Evolutionary conservation across 2,113 vertebrate species (phyloP).

Genomic region (Beaufortia kweichowensis): DNA sequence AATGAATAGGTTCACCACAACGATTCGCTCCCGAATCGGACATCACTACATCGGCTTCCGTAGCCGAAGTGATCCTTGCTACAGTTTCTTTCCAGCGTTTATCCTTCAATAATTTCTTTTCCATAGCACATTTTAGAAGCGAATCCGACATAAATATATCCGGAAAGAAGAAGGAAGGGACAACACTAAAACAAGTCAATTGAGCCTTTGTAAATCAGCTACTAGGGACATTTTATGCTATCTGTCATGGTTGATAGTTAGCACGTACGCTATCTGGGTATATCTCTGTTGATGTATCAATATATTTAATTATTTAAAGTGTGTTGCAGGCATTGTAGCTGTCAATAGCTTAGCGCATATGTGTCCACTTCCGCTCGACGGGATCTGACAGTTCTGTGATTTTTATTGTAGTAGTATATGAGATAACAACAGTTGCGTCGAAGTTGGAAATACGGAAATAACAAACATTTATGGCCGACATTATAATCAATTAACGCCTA

Average conservation of each 20-base stretch:
- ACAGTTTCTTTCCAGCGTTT: conserved; percentile 33
- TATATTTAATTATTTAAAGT: conserved; percentile 9
- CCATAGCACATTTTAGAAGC: not conserved
- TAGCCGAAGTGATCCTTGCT: conserved; percentile 50
- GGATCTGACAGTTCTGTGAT: not conserved
- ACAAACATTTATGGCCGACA: conserved; percentile 45
- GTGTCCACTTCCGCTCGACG: not conserved
- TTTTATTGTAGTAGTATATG: conserved; percentile 1
- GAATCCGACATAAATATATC: not conserved
- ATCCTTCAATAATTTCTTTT: conserved; percentile 4
- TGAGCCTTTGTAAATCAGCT: not conserved
- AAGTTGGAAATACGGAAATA: conserved; percentile 55
- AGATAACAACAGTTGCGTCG: conserved; percentile 37
- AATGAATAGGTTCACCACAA: conserved; percentile 6
- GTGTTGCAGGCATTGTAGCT: not conserved
- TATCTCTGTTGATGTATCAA: conserved; percentile 20
- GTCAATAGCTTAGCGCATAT: not conserved
- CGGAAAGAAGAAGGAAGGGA: conserved; percentile 16
- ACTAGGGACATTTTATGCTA: conserved; percentile 19
- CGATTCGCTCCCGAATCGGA: not conserved
- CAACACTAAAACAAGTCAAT: not conserved
- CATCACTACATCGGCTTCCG: conserved; percentile 52
- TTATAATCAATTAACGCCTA: conserved; percentile 31
- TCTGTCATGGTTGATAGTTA: conserved; percentile 46
- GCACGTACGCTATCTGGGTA: conserved; percentile 26